Conservation (phyloP, 2,888 invertebrate species). For the Aquatica leii region DNA sequence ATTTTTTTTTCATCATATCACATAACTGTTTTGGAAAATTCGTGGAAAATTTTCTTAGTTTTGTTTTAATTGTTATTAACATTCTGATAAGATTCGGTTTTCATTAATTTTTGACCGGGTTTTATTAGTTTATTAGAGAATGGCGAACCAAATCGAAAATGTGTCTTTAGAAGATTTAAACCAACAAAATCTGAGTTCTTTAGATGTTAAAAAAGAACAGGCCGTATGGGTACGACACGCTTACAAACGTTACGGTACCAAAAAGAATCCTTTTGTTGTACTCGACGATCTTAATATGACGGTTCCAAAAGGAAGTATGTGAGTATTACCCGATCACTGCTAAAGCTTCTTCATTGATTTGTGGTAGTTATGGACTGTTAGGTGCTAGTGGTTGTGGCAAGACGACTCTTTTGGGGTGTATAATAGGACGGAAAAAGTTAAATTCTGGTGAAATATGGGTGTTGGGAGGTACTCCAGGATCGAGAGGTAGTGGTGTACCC, state of each 20-base stretch:
- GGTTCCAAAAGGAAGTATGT: slow-evolving; percentile 80
- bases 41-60: no score
- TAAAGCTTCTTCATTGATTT: not conserved
- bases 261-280: slow-evolving; percentile 81
- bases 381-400: slow-evolving; percentile 72
- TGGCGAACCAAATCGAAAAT: no score
- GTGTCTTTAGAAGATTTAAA: no score
- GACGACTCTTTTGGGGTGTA: slow-evolving; percentile 91
- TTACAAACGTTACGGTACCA: slow-evolving; percentile 83
- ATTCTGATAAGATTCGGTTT: no score
- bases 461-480: slow-evolving; percentile 89
- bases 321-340: slow-evolving; percentile 21
- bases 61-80: no score
- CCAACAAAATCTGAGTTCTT: not conserved
- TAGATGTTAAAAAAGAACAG: slow-evolving; percentile 60
- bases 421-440: slow-evolving; percentile 86
- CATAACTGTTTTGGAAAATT: no score
- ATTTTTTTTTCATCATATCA: no score
- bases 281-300: slow-evolving; percentile 91
- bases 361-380: slow-evolving; percentile 85
- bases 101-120: no score
- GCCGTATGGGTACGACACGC: slow-evolving; percentile 87
- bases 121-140: no score
- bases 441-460: slow-evolving; percentile 91
- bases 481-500: slow-evolving; percentile 89